phyloP scores from a whole-genome alignment of 2,888 invertebrate species.

The Eupithecia subfuscata region DNA sequence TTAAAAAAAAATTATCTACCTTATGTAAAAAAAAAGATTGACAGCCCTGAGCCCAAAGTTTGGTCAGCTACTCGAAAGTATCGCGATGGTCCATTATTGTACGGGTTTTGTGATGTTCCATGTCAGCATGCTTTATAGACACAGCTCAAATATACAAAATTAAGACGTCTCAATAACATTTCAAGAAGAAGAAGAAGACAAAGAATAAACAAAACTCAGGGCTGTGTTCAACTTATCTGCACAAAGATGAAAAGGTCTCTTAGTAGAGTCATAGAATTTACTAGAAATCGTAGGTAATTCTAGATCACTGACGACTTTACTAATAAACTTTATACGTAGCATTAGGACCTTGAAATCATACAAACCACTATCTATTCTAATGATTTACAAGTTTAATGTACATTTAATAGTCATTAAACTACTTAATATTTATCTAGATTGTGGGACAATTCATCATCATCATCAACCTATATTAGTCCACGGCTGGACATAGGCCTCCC shows the following conservation, averaged over 20 bases:
- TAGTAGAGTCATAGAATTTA: background rate
- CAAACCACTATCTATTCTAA: constrained; percentile 49
- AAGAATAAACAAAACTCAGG: no score
- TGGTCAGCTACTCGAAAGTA: background rate
- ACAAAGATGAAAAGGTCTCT: background rate
- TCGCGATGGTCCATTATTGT: background rate
- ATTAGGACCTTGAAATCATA: constrained; percentile 38
- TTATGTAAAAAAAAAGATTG: background rate
- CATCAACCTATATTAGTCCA: no score
- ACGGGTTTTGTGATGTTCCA: no score
- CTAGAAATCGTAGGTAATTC: constrained; percentile 4
- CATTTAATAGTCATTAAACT: constrained; percentile 72
- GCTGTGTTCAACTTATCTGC: background rate
- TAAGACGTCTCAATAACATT: background rate
- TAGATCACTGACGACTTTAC: background rate
- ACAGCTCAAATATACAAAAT: no score
- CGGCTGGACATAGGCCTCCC: no score
- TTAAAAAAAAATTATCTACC: background rate
- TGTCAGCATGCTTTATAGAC: no score
- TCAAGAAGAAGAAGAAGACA: background rate
- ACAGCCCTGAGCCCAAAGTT: background rate
- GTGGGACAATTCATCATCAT: constrained; percentile 56
- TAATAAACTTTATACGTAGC: constrained; percentile 5
- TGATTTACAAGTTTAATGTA: constrained; percentile 72
- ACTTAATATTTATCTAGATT: constrained; percentile 79